Evolutionary conservation across 2,113 vertebrate genomes (phyloP).

Genomic region (Paralichthys olivaceus): DNA sequence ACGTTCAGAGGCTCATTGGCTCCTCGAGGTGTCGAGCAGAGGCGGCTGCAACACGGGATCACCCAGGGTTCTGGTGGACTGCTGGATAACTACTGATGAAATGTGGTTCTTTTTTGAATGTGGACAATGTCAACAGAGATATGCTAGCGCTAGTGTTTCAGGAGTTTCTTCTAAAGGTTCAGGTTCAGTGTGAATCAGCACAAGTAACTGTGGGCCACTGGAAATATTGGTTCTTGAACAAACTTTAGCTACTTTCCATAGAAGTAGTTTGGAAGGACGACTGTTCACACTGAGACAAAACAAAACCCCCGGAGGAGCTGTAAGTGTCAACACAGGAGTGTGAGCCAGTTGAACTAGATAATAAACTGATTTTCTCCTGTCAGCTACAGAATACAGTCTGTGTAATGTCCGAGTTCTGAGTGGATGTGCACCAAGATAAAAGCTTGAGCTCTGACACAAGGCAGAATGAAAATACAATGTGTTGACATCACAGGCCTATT

Average conservation of each 20-base stretch:
- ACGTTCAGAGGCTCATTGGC: slow-evolving; percentile 25
- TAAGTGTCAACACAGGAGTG: neutral
- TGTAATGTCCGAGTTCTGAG: neutral
- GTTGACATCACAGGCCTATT: neutral
- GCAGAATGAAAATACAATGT: neutral
- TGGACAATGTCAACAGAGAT: neutral
- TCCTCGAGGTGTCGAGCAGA: slow-evolving; percentile 16
- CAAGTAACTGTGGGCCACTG: neutral
- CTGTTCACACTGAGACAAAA: neutral
- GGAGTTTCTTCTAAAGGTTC: neutral
- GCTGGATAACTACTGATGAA: neutral
- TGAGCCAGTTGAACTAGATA: neutral
- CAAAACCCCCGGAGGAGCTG: neutral
- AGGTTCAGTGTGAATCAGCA: neutral
- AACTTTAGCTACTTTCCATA: neutral
- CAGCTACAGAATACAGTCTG: neutral
- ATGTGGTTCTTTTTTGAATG: neutral
- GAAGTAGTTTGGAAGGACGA: neutral
- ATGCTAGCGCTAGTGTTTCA: neutral
- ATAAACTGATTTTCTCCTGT: neutral
- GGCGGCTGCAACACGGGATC: slow-evolving; percentile 11
- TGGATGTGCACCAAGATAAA: neutral
- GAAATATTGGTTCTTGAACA: neutral
- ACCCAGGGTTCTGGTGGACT: neutral
- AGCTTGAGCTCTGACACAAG: neutral